These are phyloP conservation scores for Ormyrus thymus DNA, from an alignment of 2,888 invertebrate species.

Conservation along the genomic window DNA sequence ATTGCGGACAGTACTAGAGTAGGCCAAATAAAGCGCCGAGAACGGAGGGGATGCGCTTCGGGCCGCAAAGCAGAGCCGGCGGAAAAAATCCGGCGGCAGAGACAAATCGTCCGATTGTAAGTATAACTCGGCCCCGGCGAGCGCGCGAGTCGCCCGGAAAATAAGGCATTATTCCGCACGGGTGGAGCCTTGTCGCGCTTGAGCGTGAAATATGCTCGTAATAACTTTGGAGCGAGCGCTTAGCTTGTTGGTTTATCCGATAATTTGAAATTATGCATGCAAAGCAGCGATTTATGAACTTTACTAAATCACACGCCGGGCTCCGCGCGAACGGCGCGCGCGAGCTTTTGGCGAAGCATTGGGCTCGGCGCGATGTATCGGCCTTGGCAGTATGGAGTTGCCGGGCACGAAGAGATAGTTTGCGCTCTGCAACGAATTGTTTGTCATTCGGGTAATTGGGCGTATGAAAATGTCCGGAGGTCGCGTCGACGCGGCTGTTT, in stretches of 20 bases:
- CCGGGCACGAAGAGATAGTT: no score
- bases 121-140: conserved; percentile 10
- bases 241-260: conserved; percentile 47
- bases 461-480: no score
- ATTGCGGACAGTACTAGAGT: neutral
- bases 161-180: conserved; percentile 37
- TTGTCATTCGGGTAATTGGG: no score
- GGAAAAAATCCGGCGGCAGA: conserved; percentile 24
- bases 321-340: neutral
- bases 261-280: conserved; percentile 46
- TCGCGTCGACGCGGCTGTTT: no score
- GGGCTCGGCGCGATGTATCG: no score
- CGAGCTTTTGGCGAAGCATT: no score
- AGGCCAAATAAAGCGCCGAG: neutral
- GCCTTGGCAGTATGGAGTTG: no score
- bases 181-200: conserved; percentile 40
- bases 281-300: conserved; percentile 42
- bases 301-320: conserved; percentile 22
- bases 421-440: no score
- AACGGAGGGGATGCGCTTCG: neutral
- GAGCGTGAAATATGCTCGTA: conserved; percentile 42
- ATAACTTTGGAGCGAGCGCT: conserved; percentile 35
- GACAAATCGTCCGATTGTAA: conserved; percentile 53
- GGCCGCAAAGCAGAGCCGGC: neutral
- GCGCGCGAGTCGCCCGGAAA: conserved; percentile 26